Evolutionary conservation across 2,888 invertebrate species (phyloP), one percentile per base, ranked within the genome.

Genomic region (Drosophila helvetica): DNA sequence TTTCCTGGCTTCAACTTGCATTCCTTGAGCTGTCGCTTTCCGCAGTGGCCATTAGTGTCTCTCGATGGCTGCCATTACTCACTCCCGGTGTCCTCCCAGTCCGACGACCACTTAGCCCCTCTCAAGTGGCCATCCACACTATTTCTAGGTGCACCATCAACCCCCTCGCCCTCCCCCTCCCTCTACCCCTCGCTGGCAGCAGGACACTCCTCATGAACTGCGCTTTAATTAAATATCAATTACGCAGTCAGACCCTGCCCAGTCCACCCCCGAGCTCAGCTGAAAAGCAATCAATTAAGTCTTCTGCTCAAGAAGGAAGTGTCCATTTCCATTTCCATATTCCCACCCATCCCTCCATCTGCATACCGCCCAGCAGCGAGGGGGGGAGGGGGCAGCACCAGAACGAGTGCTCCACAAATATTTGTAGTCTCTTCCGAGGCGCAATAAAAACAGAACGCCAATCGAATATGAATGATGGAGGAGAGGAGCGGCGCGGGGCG

Each of bases 171-270:
- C 9, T 9, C 18, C 0, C 9, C 8, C 27, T 9, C 33, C 15
- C 17, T n/a, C 5, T 4, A 5, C 22, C 5, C 4, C 4, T 22
- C 9, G 22, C 33, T 15, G 4, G 9, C 48, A 47, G 53, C 54
- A 48, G 43, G 56, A 48, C 57, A 55, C 81, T 75, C 60, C 38
- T 47, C 66, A 77, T 84, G 74, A 62, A 86, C 83, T 76, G 76
- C 66, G 88, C 80, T 83, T 86, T 83, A 83, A 83, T 83, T 83
- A 83, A 86, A 83, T 86, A 83, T 88, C 88, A 88, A 83, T 88
- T 83, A 88, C 88, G 68, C 71, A 67, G 77, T 61, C 70, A 67
- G 59, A 61, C 60, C 50, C 77, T 69, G 22, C 19, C 17, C 54
- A 51, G 3, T 3, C 38, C 38, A n/a, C 38, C 38, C n/a, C 2